These are phyloP conservation scores for Huso huso DNA, from an alignment of 2,797 vertebrate species.

Conservation along the genomic window DNA sequence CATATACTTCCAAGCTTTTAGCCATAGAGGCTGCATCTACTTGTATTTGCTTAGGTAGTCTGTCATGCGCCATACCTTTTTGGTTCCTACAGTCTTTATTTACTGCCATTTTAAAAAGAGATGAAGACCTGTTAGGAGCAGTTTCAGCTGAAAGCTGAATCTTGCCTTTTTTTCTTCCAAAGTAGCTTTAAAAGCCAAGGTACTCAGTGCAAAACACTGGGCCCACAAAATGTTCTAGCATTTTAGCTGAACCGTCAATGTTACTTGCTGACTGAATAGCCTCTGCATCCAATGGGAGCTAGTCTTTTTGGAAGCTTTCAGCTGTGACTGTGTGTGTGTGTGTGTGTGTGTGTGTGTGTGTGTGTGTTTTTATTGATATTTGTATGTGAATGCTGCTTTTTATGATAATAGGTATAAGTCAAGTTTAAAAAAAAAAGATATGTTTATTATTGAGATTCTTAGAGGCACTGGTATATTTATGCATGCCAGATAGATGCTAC, in stretches of 20 bases:
- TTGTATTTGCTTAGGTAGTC: conserved; percentile 10
- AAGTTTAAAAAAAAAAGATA: conserved; percentile 45
- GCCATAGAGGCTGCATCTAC: conserved; percentile 4
- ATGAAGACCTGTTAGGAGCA: conserved; percentile 1
- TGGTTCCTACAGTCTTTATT: neutral
- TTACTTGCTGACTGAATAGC: conserved; percentile 1
- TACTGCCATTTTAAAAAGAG: conserved; percentile 8
- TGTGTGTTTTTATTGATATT: conserved; percentile 23
- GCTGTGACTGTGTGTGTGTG: conserved; percentile 13
- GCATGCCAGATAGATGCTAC: conserved; percentile 44
- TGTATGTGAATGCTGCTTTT: conserved; percentile 64
- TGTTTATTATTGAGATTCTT: conserved; percentile 12
- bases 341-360: conserved; percentile 16
- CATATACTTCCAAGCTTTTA: conserved; percentile 4
- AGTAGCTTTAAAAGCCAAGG: conserved; percentile 16
- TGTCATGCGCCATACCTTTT: neutral
- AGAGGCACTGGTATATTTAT: conserved; percentile 20
- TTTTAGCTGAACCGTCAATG: conserved; percentile 12
- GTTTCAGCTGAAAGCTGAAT: conserved; percentile 9
- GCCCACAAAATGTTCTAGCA: conserved; percentile 9
- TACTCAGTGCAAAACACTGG: neutral
- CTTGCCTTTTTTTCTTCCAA: conserved; percentile 9
- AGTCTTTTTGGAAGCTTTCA: conserved; percentile 7
- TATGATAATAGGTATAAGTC: conserved; percentile 35
- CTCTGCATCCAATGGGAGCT: conserved; percentile 10